Base-by-base conservation (phyloP, 2,888 invertebrate species). In the Patella ulyssiponensis region DNA sequence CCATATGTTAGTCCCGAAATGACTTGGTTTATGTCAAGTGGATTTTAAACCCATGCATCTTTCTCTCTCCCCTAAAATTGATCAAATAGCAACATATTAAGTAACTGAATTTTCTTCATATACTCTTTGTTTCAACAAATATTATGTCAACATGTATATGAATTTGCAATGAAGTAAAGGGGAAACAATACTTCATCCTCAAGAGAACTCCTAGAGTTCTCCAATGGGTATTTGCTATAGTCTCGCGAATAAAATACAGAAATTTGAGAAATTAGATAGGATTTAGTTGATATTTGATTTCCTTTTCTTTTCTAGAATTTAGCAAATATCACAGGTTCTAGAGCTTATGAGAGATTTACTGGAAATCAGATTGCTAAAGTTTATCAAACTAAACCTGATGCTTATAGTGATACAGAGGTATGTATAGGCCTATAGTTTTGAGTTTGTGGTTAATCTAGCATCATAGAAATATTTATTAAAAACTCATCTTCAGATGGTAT, bases 321-420 rank as follows among this genome's bases (percentile, higher is more conserved):
- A 77, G 94, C 96, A 0, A 93, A 94, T 88, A 94, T 96, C 74
- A 97, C 97, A 9, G 97, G 97, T 0, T 97, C 97, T 0, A 93
- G 95, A 80, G 97, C 96, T 0, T 96, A 96, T 92, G 96, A 97
- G 92, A 93, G 97, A 77, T 98, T 98, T 92, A 98, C 98, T 0
- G 98, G 96, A 3, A 94, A 96, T 3, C 99, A 99, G 93, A 98
- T 99, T 87, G 95, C 96, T 56, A 98, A 98, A 93, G 94, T 98
- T 84, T 94, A 93, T 84, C 94, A 95, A 87, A 94, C 93, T 0
- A 94, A 94, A 84, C 94, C 93, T 15, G 94, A 94, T 80, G 94
- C 94, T 1, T 97, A 96, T 90, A 93, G 94, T 84, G 94, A 94
- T 74, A 95, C 98, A 0, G 95, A 96, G 91, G 95, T 91, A 77